Conservation (phyloP, 1,140 invertebrate genomes). For the Bradysia coprophila region DNA sequence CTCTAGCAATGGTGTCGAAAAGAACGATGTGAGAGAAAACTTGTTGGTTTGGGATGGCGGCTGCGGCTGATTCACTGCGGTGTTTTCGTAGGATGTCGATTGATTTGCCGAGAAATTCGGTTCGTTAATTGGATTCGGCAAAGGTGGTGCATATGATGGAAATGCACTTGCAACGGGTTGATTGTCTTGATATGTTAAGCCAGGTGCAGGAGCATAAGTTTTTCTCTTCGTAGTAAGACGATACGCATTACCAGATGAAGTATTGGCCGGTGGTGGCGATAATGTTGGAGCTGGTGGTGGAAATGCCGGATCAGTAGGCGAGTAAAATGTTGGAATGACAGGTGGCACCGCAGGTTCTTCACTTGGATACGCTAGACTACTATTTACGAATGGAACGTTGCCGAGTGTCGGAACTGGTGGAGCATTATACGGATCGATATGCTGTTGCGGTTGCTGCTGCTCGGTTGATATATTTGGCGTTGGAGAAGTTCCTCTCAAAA, state of each 20-base stretch:
- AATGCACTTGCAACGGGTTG: no score
- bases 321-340: constrained; percentile 20
- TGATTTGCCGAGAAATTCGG: no score
- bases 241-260: constrained; percentile 22
- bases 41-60: neutral
- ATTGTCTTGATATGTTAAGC: constrained; percentile 13
- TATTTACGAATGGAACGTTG: neutral
- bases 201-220: constrained; percentile 34
- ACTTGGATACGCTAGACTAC: neutral
- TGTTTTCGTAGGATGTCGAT: no score
- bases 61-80: neutral
- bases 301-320: constrained; percentile 11
- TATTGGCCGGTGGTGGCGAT: constrained; percentile 15
- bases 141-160: no score
- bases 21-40: neutral
- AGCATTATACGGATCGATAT: neutral
- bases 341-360: neutral
- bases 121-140: no score
- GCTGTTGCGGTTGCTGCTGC: neutral
- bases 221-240: constrained; percentile 31
- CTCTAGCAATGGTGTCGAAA: neutral
- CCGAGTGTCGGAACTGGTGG: no score
- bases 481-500: constrained; percentile 14
- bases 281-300: neutral
- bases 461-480: constrained; percentile 2